Evolutionary conservation across 2,888 invertebrate genomes (phyloP).

Genomic region (Neoscelio sp.): DNA sequence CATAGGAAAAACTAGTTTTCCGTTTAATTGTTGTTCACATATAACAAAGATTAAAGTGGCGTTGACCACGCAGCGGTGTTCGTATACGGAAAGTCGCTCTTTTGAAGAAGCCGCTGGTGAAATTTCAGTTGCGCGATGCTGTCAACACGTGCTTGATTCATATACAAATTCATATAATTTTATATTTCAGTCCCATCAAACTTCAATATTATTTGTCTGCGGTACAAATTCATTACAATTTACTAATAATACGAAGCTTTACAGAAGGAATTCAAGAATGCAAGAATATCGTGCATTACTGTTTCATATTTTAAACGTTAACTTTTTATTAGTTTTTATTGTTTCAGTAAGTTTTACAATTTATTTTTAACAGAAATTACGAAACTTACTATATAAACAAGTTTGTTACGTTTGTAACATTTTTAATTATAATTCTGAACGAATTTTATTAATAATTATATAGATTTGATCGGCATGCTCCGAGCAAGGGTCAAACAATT

Average conservation of each 20-base stretch:
- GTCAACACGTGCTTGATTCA: conserved; percentile 41
- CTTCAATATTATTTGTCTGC: background rate
- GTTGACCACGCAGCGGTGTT: conserved; percentile 8
- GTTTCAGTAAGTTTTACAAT: too few species aligned
- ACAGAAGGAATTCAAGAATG: too few species aligned
- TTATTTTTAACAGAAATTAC: too few species aligned
- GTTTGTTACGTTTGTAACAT: too few species aligned
- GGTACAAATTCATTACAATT: conserved; percentile 1
- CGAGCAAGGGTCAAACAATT: too few species aligned
- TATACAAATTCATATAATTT: conserved; percentile 35
- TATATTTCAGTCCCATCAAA: background rate
- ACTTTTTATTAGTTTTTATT: too few species aligned
- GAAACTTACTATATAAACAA: too few species aligned
- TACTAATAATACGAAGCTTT: background rate
- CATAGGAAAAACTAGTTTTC: conserved; percentile 40
- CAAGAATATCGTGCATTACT: too few species aligned
- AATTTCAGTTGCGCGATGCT: conserved; percentile 37
- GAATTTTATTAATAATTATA: too few species aligned
- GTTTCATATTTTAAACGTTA: too few species aligned
- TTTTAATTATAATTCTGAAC: too few species aligned
- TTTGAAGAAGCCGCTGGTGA: conserved; percentile 13
- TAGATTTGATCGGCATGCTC: too few species aligned
- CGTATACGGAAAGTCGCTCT: conserved; percentile 7
- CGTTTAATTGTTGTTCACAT: conserved; percentile 28
- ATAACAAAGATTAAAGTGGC: conserved; percentile 26